These are phyloP conservation scores for Gnathonemus echidnorhynchus DNA, from an alignment of 2,113 vertebrate genomes.

Conservation along the genomic window DNA sequence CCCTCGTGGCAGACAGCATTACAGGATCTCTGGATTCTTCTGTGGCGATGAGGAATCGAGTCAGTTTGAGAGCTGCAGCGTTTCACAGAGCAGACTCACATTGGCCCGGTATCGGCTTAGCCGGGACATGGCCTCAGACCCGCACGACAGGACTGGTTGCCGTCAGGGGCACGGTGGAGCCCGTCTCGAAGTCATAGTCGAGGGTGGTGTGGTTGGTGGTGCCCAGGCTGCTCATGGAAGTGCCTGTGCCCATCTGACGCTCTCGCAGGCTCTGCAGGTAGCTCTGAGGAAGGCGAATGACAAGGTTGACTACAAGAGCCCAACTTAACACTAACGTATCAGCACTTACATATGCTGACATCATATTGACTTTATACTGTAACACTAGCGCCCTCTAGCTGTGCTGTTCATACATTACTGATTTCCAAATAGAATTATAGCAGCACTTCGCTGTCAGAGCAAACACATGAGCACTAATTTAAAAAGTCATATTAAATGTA, in stretches of 20 bases:
- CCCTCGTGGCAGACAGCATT: neutral
- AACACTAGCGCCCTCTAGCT: neutral
- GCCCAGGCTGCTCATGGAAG: constrained; percentile 61
- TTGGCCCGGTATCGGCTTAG: neutral
- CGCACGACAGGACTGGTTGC: constrained; percentile 42
- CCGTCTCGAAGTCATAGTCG: constrained; percentile 73
- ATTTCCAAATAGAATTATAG: neutral
- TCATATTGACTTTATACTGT: neutral
- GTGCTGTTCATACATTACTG: neutral
- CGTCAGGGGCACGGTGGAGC: constrained; percentile 70
- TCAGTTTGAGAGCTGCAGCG: neutral
- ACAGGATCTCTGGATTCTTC: neutral
- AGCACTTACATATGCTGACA: neutral
- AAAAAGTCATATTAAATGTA: neutral
- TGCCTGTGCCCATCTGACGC: constrained; percentile 60
- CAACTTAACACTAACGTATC: neutral
- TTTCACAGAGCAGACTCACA: neutral
- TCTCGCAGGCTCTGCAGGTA: constrained; percentile 74
- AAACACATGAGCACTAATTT: neutral
- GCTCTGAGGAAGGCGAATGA: constrained; percentile 54
- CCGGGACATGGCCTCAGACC: constrained; percentile 42
- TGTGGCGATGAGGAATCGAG: neutral
- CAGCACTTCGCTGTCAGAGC: neutral
- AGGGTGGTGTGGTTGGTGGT: constrained; percentile 58
- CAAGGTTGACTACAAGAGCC: neutral